phyloP scores from a whole-genome alignment of 2,888 invertebrate genomes.

The Andrena trimmerana region DNA sequence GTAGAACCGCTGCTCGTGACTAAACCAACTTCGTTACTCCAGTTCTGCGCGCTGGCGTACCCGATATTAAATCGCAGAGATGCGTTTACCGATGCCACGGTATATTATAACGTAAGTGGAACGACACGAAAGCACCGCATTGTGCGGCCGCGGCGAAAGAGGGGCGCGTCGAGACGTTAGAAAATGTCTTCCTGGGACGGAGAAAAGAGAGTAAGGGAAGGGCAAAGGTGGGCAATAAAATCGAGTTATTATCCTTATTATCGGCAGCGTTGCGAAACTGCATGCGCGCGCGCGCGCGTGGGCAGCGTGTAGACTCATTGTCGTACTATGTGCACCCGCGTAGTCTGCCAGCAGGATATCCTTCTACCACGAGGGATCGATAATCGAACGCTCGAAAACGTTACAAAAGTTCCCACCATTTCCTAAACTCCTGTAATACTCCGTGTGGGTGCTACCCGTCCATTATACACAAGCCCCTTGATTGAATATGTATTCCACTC shows the following conservation, averaged over 20 bases:
- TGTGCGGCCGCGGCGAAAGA: conserved; percentile 45
- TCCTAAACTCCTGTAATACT: too few relatives aligned
- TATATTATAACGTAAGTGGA: conserved; percentile 64
- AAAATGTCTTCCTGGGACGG: conserved; percentile 67
- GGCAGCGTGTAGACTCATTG: conserved; percentile 70
- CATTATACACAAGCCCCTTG: too few relatives aligned
- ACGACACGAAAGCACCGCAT: conserved; percentile 62
- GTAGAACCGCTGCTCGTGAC: neutral
- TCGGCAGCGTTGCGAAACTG: conserved; percentile 70
- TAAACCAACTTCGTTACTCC: conserved; percentile 39
- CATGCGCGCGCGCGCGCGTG: conserved; percentile 62
- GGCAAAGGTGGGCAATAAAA: conserved; percentile 73
- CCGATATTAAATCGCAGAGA: conserved; percentile 54
- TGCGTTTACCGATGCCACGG: conserved; percentile 67
- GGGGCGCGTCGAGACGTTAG: conserved; percentile 60
- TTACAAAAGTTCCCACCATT: too few relatives aligned
- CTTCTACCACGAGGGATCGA: conserved; percentile 45
- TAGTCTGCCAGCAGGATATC: conserved; percentile 46
- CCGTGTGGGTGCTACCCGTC: too few relatives aligned
- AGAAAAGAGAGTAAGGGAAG: conserved; percentile 69
- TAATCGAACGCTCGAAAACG: conserved; percentile 20
- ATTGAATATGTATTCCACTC: too few relatives aligned
- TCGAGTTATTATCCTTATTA: conserved; percentile 76
- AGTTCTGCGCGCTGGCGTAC: conserved; percentile 33
- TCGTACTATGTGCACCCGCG: conserved; percentile 73